Conservation (phyloP, 2,797 vertebrate species). For the Clarias platycephalus region DNA sequence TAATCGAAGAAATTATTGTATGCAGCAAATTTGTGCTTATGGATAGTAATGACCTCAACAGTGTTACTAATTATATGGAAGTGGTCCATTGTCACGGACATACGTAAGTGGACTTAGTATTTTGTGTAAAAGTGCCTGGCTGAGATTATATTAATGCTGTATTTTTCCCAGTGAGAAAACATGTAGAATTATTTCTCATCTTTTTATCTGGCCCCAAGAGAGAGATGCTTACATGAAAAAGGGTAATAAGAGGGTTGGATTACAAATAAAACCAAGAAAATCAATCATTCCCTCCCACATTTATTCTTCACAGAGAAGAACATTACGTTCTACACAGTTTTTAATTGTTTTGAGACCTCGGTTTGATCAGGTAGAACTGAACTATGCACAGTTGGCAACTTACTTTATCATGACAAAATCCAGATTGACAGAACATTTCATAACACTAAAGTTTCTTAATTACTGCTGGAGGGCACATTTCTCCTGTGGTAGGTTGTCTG, state of each 20-base stretch:
- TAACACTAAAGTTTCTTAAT: conserved; percentile 5
- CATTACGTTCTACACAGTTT: not conserved
- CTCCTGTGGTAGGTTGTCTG: conserved; percentile 7
- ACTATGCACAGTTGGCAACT: not conserved
- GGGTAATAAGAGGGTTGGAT: not conserved
- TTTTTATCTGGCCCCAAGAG: not conserved
- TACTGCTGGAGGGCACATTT: conserved; percentile 11
- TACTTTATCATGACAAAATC: not conserved
- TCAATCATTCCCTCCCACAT: conserved; percentile 1
- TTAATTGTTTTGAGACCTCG: conserved; percentile 33
- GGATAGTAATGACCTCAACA: conserved; percentile 38
- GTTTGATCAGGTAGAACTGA: conserved; percentile 22
- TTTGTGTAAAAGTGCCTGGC: conserved; percentile 31
- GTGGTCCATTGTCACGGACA: conserved; percentile 48
- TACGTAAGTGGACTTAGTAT: conserved; percentile 42
- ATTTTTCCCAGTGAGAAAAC: conserved; percentile 44
- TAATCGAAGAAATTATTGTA: conserved; percentile 18
- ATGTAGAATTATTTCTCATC: conserved; percentile 32
- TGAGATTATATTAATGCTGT: conserved; percentile 42
- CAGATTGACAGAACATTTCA: conserved; percentile 20
- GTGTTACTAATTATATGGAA: conserved; percentile 25
- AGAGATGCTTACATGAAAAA: not conserved
- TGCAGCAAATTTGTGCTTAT: not conserved
- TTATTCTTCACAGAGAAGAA: not conserved
- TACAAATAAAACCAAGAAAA: conserved; percentile 16